Percentiles rank a stretch among this genome's conserved stretches.
Evolutionary conservation across 2,113 vertebrate genomes (phyloP).

Genomic region (Eonycteris spelaea): DNA sequence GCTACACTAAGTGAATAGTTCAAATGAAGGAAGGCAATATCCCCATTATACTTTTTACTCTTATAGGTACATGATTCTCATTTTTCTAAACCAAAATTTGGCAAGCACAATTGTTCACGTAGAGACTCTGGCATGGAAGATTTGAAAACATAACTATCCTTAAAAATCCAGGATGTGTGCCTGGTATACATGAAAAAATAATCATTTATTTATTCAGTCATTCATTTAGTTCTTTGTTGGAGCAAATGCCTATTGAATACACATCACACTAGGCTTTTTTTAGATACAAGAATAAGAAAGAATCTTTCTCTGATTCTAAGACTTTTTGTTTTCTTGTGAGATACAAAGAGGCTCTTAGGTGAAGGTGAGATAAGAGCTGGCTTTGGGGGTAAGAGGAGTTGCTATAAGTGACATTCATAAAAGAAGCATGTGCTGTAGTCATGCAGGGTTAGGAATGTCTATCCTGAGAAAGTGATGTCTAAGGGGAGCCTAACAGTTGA

Average conservation of each 20-base stretch:
- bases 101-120: neutral
- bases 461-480: neutral
- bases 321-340: neutral
- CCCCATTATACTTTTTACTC: neutral
- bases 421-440: neutral
- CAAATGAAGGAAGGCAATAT: constrained; percentile 20
- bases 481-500: too few relatives aligned
- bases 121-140: neutral
- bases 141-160: neutral
- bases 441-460: neutral
- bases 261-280: neutral
- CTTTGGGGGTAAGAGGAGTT: neutral
- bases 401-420: neutral
- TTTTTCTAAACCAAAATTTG: constrained; percentile 8
- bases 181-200: neutral
- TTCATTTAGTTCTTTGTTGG: neutral
- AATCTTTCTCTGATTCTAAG: neutral
- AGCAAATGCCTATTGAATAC: neutral
- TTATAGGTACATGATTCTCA: constrained; percentile 31
- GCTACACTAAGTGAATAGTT: constrained; percentile 49
- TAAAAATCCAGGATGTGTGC: neutral
- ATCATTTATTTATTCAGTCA: neutral
- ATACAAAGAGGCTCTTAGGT: neutral
- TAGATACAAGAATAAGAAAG: neutral
- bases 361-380: neutral